Evolutionary conservation across 2,797 vertebrate species (phyloP).

Genomic region (Ctenosaura bakeri): DNA sequence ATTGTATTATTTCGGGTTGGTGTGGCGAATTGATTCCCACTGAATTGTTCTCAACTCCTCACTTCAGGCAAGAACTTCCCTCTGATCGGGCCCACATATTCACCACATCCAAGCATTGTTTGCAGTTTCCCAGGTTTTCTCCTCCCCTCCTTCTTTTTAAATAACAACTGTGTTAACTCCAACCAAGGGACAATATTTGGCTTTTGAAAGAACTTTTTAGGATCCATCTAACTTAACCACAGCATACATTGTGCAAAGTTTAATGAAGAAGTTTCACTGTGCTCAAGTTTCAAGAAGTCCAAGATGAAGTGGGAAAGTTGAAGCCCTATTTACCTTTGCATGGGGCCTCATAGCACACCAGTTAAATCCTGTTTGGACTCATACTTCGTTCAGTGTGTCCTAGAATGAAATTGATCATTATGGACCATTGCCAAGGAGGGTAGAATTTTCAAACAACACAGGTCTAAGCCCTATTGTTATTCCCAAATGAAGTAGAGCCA

Average conservation of each 20-base stretch:
- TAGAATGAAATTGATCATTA: background rate
- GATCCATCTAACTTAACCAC: background rate
- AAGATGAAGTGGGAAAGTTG: background rate
- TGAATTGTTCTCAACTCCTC: background rate
- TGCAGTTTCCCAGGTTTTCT: background rate
- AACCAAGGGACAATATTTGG: background rate
- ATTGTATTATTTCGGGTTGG: slow-evolving; percentile 9
- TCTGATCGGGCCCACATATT: background rate
- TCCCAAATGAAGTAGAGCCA: too few relatives aligned
- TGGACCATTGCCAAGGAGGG: background rate
- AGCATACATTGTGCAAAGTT: background rate
- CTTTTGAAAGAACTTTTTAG: background rate
- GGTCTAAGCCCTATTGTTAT: too few relatives aligned
- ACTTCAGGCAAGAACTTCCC: background rate
- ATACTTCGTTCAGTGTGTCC: background rate
- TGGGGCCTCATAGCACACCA: background rate
- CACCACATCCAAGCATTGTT: background rate
- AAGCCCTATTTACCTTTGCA: background rate
- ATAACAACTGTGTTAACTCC: too few relatives aligned
- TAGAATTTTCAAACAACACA: background rate
- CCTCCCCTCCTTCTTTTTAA: background rate
- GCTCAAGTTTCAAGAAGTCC: background rate
- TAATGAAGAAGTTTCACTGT: too few relatives aligned
- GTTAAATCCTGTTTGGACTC: background rate
- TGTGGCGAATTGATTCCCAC: background rate